Percentiles rank a stretch among this genome's conserved stretches.
These are phyloP conservation scores for Drymodes brunneopygia DNA, from an alignment of 2,113 vertebrate species.

Conservation along the genomic window DNA sequence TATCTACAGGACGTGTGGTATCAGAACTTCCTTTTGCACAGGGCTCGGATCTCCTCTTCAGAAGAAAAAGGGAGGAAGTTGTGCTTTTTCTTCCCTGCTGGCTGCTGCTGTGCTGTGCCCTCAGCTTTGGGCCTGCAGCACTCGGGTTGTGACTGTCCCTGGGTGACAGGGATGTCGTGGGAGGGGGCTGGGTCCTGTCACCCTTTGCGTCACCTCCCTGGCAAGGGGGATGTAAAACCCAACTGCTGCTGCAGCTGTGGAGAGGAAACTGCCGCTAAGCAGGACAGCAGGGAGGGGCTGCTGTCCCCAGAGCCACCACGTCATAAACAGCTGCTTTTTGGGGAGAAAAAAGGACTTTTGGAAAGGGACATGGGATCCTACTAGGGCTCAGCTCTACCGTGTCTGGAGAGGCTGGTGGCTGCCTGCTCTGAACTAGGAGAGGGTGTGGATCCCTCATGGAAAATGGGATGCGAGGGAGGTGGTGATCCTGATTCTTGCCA, in stretches of 20 bases:
- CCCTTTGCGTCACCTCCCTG: accelerated
- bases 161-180: background rate
- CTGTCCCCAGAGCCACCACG: background rate
- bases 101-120: background rate
- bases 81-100: background rate
- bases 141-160: accelerated
- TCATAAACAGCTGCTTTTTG: background rate
- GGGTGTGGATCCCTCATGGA: background rate
- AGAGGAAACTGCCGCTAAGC: accelerated
- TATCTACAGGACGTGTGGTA: accelerated
- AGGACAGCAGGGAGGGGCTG: background rate
- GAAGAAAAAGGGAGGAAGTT: background rate
- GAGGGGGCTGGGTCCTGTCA: background rate
- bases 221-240: background rate
- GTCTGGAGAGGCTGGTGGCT: background rate
- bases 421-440: background rate
- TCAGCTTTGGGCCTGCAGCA: accelerated
- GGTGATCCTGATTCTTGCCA: background rate
- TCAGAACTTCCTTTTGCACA: background rate
- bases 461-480: accelerated
- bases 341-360: background rate
- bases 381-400: accelerated
- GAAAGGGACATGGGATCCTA: background rate
- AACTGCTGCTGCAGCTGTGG: background rate
- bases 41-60: accelerated